Base-by-base conservation (phyloP, 1,140 invertebrate genomes). In the Druon quercuslanigerum region DNA sequence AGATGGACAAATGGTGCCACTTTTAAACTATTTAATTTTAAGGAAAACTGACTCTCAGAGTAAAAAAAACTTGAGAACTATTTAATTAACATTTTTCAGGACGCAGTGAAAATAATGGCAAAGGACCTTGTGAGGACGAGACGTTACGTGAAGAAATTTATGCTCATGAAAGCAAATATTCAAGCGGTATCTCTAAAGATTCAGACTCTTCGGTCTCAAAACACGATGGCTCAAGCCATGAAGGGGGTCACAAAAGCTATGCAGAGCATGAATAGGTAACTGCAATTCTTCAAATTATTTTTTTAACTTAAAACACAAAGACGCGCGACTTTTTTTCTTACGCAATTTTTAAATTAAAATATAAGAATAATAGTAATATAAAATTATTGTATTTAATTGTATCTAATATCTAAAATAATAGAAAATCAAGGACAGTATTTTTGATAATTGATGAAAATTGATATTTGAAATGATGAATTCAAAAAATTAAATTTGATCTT, bases 61-160 rank as follows among this genome's bases (percentile, higher is more conserved):
- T 7, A 2, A 5, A 46, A 9, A 46, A 11, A 46, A 46, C 40
- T 9, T 46, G 40, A 46, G 9, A 46, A 46, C 11, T 9, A 46
- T 9, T 46, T 9, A 9, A 46, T 46, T 9, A 11, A 71, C 73
- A 17, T 51, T 82, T 89, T 92, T 50, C 86, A 98, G 97, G 99
- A 99, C 93, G 97, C 99, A 74, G 99, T 99, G 0, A 99, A 99
- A 94, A 99, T 99, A 82, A 99, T 99, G 98, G 99, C 99, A 1
- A 99, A 98, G 92, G 99, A 99, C 93, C 92, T 99, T 77, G 99
- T 99, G 1, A 93, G 99, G 83, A 99, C 99, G 13, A 93, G 99
- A 78, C 93, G 96, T 81, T 99, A 99, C 87, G 95, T 97, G 25
- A 99, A 99, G 89, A 99, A 99, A 91, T 99, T 99, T 88, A 99